Evolutionary conservation across 2,113 vertebrate genomes (phyloP), one percentile per base, ranked within the genome.

Genomic region (Prietella phreatophila): DNA sequence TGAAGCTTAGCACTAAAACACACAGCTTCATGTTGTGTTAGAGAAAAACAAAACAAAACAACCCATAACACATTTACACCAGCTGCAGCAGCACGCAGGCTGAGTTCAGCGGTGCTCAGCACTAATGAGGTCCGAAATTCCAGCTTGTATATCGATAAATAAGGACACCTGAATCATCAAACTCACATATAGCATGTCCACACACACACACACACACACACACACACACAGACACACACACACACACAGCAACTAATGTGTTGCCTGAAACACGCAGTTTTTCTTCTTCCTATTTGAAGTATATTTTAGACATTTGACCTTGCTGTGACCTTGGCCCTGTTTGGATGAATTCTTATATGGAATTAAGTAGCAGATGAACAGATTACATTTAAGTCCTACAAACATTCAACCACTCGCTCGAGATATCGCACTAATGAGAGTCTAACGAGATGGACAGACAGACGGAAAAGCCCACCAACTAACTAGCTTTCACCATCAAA

Each of bases 1-100:
- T 89, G 90, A 91, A 91, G 87, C 88, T 90, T 92, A 90, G 90
- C 65, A 85, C 65, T 73, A 69, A 89, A 69, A 94, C 93, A 95
- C 6, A 20, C 95, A 94, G 93, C 79, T 90, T 87, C 78, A 90
- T 93, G 94, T 94, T 95, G 94, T 94, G 91, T 83, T 67, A 25
- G 30, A 90, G 91, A 86, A 91, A 89, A 89, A 39, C 36, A 73
- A 39, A 90, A 91, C 85, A 91, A 89, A 89, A 39, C 39, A 39
- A 39, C 3, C 4, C 5, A 3, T 56, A 6, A 10, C 19, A 73
- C 33, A 10, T 22, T 42, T 91, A 30, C 90, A 93, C 90, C 94
- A 95, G 95, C 94, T 95, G 94, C 93, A 92, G 91, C 91, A 91
- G 85, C 39, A 94, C 93, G 93, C 92, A 89, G 92, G 89, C 92